phyloP scores from a whole-genome alignment of 2,113 vertebrate genomes.

The Chlorocebus sabaeus region DNA sequence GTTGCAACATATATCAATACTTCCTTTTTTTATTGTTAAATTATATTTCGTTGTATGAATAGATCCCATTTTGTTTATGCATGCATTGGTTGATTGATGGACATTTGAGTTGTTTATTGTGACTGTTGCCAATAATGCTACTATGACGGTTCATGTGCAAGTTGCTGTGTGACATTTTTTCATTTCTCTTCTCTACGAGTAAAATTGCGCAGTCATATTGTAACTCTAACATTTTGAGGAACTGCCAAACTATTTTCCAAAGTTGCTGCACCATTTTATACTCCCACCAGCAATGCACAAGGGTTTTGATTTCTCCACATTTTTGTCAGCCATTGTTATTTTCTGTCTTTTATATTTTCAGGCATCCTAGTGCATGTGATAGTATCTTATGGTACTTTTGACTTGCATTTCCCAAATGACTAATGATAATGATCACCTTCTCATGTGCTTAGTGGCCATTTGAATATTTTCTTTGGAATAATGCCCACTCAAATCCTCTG shows the following conservation, averaged over 20 bases:
- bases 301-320: neutral
- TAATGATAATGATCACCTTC: neutral
- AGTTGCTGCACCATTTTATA: neutral
- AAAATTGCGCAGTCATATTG: neutral
- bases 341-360: neutral
- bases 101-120: neutral
- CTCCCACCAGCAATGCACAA: neutral
- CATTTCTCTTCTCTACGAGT: neutral
- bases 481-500: neutral
- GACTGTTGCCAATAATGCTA: neutral
- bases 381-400: neutral
- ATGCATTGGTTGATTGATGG: no score
- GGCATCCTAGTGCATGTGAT: neutral
- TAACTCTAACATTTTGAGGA: neutral
- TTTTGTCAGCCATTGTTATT: neutral
- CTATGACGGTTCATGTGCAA: neutral
- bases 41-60: no score
- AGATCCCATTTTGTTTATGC: no score
- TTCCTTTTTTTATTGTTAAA: no score
- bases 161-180: neutral
- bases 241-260: neutral
- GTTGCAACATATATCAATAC: no score
- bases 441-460: neutral
- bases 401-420: neutral
- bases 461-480: neutral